Base-by-base conservation (phyloP, 37 sponge, comb jelly and placozoan genomes). In the Dysidea cf. avara region DNA sequence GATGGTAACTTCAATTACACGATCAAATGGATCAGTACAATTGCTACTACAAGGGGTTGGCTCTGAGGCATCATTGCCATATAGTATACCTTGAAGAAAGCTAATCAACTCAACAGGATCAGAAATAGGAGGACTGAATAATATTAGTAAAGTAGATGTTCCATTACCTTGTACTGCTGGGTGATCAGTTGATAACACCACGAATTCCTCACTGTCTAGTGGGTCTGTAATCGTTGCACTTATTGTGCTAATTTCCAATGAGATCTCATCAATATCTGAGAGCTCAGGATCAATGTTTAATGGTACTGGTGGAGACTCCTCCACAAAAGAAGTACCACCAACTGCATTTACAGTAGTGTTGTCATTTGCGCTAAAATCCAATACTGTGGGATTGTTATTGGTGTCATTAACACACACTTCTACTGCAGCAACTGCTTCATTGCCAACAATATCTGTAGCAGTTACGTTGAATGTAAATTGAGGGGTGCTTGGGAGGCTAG, bases 361-460 rank as follows among this genome's bases (percentile, higher is more conserved):
- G 20, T 78, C 74, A 20, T 61, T 68, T 38, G 56, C 69, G 62
- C 82, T 90, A 34, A 90, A 72, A 60, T 80, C 86, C 21, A 92
- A 72, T 13, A 66, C 57, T 60, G 89, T 89, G 2, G 61, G 72
- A 11, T 84, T 78, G 47, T 92, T 81, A 31, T 87, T 87, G 46
- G 84, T 77, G 30, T 84, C 50, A 51, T 32, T 68, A 13, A 92
- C 56, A 22, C 14, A 38, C 0, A 92, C 66, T 0, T 25, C 26
- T 2, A 92, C 81, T 9, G 37, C 20, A 14, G 74, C 79, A 39
- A 33, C 49, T 0, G 43, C 90, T 2, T 31, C 56, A 14, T 80
- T 80, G 48, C 57, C 63, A 5, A 46, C 38, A 21, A 78, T 68
- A 57, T 90, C 90, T 28, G 77, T 66, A 6, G 69, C 90, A 33